Conservation (phyloP, 2,888 invertebrate species). For the Listrodromus nycthemerus region DNA sequence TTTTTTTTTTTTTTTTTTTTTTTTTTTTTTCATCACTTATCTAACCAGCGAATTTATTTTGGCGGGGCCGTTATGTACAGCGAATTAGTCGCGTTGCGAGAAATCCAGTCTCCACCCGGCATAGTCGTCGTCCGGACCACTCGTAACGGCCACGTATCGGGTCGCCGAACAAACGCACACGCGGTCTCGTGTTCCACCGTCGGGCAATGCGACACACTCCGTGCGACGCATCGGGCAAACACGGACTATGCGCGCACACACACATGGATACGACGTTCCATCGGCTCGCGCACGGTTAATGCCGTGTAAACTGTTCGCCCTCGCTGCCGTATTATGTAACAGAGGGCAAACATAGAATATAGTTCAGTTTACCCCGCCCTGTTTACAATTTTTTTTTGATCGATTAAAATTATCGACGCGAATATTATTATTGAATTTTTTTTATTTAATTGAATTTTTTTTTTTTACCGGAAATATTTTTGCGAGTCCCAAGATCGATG, state of each 20-base stretch:
- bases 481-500: too few species aligned
- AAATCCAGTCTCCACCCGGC: conserved; percentile 31
- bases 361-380: conserved; percentile 42
- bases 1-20: conserved; percentile 35
- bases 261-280: conserved; percentile 35
- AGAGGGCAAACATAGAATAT: neutral
- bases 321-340: conserved; percentile 22
- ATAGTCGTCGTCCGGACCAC: neutral
- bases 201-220: conserved; percentile 41
- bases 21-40: conserved; percentile 48
- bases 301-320: conserved; percentile 55
- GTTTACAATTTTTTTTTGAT: conserved; percentile 43
- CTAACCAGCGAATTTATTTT: neutral
- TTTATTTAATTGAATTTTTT: too few species aligned
- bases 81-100: conserved; percentile 55
- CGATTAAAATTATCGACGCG: too few species aligned
- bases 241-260: conserved; percentile 25
- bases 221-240: conserved; percentile 38
- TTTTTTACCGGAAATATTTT: too few species aligned
- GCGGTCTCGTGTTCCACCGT: conserved; percentile 59
- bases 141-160: neutral
- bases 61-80: conserved; percentile 37
- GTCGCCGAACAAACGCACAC: neutral
- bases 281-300: conserved; percentile 43
- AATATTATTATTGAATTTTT: too few species aligned